Evolutionary conservation across 2,797 vertebrate species (phyloP).

Genomic region (Amazona finschi): DNA sequence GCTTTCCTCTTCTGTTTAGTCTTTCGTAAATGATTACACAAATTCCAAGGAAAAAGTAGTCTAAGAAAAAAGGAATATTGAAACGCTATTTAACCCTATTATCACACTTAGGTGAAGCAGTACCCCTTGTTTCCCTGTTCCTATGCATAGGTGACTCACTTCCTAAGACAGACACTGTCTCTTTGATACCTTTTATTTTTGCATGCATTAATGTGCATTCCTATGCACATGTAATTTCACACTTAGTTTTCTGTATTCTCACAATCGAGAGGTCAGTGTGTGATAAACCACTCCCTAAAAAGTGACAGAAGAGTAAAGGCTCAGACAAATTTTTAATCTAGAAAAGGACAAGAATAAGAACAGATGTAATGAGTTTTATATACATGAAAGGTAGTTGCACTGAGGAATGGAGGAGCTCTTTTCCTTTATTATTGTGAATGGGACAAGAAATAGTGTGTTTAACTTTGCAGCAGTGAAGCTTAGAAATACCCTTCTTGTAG

Average conservation of each 20-base stretch:
- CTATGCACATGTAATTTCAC: background rate
- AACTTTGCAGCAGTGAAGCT: background rate
- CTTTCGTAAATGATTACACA: background rate
- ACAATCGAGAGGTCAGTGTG: background rate
- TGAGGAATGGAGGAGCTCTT: background rate
- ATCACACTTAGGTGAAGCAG: background rate
- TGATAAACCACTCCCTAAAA: background rate
- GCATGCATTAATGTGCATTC: background rate
- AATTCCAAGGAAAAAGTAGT: background rate
- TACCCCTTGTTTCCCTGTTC: background rate
- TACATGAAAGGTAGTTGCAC: background rate
- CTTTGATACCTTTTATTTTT: background rate
- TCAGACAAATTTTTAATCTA: background rate
- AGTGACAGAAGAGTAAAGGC: background rate
- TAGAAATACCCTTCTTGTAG: background rate
- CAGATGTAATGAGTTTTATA: background rate
- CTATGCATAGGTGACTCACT: background rate
- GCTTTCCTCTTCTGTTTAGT: background rate
- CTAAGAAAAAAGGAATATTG: background rate
- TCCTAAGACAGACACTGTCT: background rate
- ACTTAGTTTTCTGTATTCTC: background rate
- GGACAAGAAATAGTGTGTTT: background rate
- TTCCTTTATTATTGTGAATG: background rate
- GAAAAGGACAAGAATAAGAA: background rate
- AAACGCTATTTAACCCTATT: background rate